Evolutionary conservation across 2,888 invertebrate species (phyloP).

Genomic region (Nomada flava): DNA sequence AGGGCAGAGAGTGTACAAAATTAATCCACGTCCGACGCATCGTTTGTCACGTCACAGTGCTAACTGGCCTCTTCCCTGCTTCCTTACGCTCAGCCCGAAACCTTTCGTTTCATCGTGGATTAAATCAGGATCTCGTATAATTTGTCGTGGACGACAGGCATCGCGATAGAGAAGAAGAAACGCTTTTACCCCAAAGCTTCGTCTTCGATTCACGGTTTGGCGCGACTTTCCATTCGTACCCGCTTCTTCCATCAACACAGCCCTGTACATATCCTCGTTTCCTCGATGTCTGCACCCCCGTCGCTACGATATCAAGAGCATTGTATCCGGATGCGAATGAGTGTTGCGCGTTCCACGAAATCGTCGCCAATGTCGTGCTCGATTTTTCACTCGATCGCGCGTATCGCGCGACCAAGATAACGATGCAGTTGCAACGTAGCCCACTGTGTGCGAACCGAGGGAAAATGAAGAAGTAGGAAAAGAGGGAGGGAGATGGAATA

Average conservation of each 20-base stretch:
- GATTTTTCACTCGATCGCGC: slow-evolving; percentile 16
- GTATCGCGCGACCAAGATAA: slow-evolving; percentile 17
- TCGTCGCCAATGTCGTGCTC: slow-evolving; percentile 17
- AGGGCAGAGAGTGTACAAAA: too few relatives aligned
- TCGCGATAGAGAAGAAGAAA: neutral
- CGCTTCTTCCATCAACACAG: neutral
- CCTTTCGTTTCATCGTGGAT: slow-evolving; percentile 11
- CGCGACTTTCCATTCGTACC: neutral
- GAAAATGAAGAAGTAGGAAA: too few relatives aligned
- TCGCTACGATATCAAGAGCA: neutral
- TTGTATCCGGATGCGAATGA: neutral
- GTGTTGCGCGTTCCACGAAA: slow-evolving; percentile 18
- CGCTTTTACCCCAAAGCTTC: neutral
- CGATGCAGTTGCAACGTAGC: slow-evolving; percentile 30
- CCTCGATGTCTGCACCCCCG: neutral
- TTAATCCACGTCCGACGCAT: neutral
- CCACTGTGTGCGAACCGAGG: neutral
- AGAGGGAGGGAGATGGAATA: neutral
- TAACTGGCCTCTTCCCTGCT: neutral
- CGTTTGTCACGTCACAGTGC: slow-evolving; percentile 1
- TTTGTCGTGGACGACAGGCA: slow-evolving; percentile 39
- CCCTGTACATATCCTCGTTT: slow-evolving; percentile 33
- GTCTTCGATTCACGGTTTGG: too few relatives aligned
- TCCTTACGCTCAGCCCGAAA: neutral
- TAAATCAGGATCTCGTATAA: neutral